Percentiles rank a stretch among this genome's conserved stretches.
phyloP scores from a whole-genome alignment of 2,797 vertebrate species.

The Melanotaenia pygmaea region DNA sequence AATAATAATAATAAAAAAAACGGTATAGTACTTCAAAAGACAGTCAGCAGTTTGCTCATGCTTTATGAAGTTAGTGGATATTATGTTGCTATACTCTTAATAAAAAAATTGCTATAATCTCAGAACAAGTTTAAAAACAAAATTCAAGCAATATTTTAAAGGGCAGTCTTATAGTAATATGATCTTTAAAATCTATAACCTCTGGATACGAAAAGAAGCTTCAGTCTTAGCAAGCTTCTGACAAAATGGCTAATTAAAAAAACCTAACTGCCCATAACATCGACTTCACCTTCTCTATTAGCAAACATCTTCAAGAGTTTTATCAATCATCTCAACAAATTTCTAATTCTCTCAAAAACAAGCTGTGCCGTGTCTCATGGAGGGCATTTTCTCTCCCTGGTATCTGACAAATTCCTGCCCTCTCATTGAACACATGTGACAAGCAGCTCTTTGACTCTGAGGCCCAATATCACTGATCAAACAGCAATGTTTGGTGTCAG shows the following conservation, averaged over 20 bases:
- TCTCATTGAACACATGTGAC: constrained; percentile 73
- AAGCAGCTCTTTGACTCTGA: constrained; percentile 71
- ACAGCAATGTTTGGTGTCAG: constrained; percentile 68
- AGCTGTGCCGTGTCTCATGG: constrained; percentile 48
- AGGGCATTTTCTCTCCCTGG: constrained; percentile 52
- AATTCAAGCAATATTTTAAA: background rate
- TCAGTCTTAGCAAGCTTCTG: too few relatives aligned
- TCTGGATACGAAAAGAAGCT: too few relatives aligned
- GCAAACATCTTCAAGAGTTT: background rate
- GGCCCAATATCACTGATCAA: constrained; percentile 74
- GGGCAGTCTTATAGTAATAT: background rate
- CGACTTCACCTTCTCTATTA: background rate
- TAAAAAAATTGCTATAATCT: background rate
- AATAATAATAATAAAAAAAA: background rate
- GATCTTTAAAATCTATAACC: too few relatives aligned
- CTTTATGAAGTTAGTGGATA: background rate
- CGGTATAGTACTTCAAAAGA: background rate
- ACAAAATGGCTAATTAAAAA: too few relatives aligned
- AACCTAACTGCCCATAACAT: too few relatives aligned
- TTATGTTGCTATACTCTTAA: background rate
- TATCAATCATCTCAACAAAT: constrained; percentile 1
- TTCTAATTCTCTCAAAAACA: constrained; percentile 38
- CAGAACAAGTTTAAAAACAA: too few relatives aligned
- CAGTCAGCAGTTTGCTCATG: background rate
- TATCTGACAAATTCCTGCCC: constrained; percentile 69